phyloP scores from a whole-genome alignment of 2,888 invertebrate genomes.

The Drosophila anomelani region DNA sequence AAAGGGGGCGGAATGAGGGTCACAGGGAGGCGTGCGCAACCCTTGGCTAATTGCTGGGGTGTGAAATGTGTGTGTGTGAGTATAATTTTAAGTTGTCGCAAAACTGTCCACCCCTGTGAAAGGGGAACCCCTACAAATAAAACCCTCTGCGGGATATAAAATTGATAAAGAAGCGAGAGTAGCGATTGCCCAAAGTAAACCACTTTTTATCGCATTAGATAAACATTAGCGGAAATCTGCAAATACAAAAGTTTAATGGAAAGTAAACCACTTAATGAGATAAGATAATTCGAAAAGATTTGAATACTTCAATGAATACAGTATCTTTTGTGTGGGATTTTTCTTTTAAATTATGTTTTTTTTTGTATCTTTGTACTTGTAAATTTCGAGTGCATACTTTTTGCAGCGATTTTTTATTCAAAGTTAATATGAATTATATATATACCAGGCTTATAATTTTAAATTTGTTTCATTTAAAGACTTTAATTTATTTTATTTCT shows the following conservation, averaged over 20 bases:
- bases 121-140: slow-evolving; percentile 12
- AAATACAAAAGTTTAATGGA: neutral
- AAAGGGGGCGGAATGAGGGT: slow-evolving; percentile 17
- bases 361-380: too few species aligned
- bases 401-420: neutral
- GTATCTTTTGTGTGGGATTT: too few species aligned
- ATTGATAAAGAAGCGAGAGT: slow-evolving; percentile 13
- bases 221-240: slow-evolving; percentile 31
- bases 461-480: too few species aligned
- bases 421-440: too few species aligned
- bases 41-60: slow-evolving; percentile 67
- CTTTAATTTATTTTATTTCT: neutral
- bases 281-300: slow-evolving; percentile 4
- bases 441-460: too few species aligned
- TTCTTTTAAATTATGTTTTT: too few species aligned
- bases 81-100: slow-evolving; percentile 26
- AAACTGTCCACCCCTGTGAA: slow-evolving; percentile 44
- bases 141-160: slow-evolving; percentile 14
- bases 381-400: too few species aligned
- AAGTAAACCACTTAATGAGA: slow-evolving; percentile 11
- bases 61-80: slow-evolving; percentile 59
- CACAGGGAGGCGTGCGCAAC: slow-evolving; percentile 50
- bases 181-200: slow-evolving; percentile 28
- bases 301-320: neutral
- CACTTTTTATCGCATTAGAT: slow-evolving; percentile 38